A percentile compares a stretch with the other conserved stretches of the same genome.
phyloP scores from a whole-genome alignment of 2,797 vertebrate genomes.

The Pelodytes ibericus region DNA sequence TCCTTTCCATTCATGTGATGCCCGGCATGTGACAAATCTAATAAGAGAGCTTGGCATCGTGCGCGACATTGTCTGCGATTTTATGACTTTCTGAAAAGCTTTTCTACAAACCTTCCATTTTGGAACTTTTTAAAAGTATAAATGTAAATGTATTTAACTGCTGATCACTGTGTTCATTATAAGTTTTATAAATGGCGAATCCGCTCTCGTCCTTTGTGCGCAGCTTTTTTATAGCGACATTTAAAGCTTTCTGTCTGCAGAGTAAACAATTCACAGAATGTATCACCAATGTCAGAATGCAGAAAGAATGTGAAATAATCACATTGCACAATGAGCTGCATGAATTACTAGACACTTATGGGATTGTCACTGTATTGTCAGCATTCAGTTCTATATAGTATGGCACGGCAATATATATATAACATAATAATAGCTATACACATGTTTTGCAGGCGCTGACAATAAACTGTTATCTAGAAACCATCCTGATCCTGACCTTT shows the following conservation, averaged over 20 bases:
- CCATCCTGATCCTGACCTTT: neutral
- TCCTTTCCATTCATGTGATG: no score
- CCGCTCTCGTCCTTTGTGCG: neutral
- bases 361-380: neutral
- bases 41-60: no score
- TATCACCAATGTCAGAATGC: neutral
- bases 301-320: neutral
- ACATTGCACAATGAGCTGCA: neutral
- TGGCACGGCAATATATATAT: neutral
- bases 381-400: neutral
- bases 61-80: neutral
- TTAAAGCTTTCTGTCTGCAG: neutral
- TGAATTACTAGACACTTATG: neutral
- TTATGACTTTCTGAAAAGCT: neutral
- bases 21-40: no score
- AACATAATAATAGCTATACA: neutral
- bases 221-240: neutral
- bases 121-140: neutral
- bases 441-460: neutral
- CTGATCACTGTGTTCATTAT: neutral
- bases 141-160: neutral
- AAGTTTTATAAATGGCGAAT: neutral
- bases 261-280: constrained; percentile 9
- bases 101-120: neutral
- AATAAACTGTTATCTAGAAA: neutral